Percentiles rank a stretch among this genome's conserved stretches.
phyloP scores from a whole-genome alignment of 2,888 invertebrate genomes.

The Drosophila antonietae region DNA sequence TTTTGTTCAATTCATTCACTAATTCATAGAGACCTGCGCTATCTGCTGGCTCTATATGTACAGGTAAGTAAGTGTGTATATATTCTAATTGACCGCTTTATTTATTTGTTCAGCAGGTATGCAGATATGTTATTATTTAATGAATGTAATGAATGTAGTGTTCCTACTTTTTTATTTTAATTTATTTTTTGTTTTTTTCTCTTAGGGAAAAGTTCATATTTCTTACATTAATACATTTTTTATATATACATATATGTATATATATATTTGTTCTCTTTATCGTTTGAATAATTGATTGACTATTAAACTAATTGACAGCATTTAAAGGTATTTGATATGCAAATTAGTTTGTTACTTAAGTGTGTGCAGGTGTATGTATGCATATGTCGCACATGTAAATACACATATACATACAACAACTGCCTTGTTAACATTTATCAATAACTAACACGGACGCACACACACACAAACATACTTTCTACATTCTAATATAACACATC shows the following conservation, averaged over 20 bases:
- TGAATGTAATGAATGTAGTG: background rate
- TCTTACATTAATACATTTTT: background rate
- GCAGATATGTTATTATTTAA: constrained; percentile 17
- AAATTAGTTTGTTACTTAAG: constrained; percentile 6
- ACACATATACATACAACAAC: constrained; percentile 18
- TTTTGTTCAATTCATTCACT: constrained; percentile 78
- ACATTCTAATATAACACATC: constrained; percentile 1
- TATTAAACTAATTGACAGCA: constrained; percentile 9
- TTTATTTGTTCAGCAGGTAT: constrained; percentile 9
- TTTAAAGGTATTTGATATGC: constrained; percentile 4
- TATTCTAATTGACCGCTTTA: constrained; percentile 71
- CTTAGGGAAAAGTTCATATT: background rate
- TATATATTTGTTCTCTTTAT: background rate
- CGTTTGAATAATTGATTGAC: constrained; percentile 23
- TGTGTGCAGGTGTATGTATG: background rate
- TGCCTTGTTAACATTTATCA: constrained; percentile 16
- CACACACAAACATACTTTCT: background rate
- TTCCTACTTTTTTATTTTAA: background rate
- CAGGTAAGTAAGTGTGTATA: constrained; percentile 6
- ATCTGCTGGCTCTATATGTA: constrained; percentile 32
- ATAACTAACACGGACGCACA: background rate
- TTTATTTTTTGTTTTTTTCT: too few species aligned
- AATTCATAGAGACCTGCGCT: constrained; percentile 63
- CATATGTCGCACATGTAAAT: constrained; percentile 28
- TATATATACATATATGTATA: too few species aligned